phyloP scores from a whole-genome alignment of 2,797 vertebrate species.

The Tadarida brasiliensis region DNA sequence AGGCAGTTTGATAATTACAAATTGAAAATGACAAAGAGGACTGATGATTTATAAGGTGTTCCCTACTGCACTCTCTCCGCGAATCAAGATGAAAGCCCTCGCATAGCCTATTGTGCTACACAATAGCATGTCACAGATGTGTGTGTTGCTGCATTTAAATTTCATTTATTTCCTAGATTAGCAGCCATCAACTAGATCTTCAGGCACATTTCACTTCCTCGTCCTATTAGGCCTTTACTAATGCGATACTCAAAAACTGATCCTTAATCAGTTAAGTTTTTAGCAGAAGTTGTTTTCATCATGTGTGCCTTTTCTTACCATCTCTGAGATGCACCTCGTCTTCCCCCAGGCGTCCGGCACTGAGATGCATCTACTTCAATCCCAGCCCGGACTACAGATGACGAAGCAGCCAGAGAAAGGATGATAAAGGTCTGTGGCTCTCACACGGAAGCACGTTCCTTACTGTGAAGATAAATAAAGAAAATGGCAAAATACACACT shows the following conservation, averaged over 20 bases:
- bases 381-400: not conserved
- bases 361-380: not conserved
- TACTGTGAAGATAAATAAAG: not conserved
- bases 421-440: not conserved
- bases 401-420: not conserved
- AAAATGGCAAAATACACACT: constrained; percentile 41
- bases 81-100: constrained; percentile 47
- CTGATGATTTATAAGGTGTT: not conserved
- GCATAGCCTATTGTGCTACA: not conserved
- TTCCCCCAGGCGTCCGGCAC: not conserved
- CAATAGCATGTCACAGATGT: not conserved
- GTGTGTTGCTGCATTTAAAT: not conserved
- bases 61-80: not conserved
- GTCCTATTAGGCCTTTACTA: not conserved
- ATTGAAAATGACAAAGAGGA: constrained; percentile 45
- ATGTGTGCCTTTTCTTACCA: not conserved
- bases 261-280: not conserved
- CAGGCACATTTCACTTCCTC: not conserved
- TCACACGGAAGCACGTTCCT: not conserved
- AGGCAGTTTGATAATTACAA: constrained; percentile 46
- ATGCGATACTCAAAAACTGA: not conserved
- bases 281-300: not conserved
- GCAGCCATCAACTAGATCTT: not conserved
- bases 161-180: constrained; percentile 42
- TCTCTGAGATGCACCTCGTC: not conserved